Conservation (phyloP, 2,888 invertebrate genomes). For the Rhynchonema sp. region DNA sequence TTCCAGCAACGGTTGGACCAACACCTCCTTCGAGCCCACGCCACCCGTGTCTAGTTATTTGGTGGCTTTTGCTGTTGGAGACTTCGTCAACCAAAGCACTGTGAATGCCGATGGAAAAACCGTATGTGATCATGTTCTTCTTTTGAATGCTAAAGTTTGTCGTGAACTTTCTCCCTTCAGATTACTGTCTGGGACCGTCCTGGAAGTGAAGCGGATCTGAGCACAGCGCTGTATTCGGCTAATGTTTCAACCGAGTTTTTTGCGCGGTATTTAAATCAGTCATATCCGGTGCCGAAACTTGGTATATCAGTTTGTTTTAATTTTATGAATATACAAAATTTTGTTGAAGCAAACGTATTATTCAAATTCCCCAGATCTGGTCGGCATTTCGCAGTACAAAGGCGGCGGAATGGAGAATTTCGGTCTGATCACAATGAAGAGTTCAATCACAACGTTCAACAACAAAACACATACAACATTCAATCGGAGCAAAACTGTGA, state of each 20-base stretch:
- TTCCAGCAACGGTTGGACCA: slow-evolving; percentile 31
- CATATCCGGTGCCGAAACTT: background rate
- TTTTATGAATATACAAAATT: no score
- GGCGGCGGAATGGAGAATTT: background rate
- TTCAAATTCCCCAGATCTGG: background rate
- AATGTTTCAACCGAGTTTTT: background rate
- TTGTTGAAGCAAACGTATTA: no score
- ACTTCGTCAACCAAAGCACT: slow-evolving; percentile 38
- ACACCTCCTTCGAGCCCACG: slow-evolving; percentile 53
- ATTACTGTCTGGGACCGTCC: background rate
- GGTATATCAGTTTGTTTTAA: no score
- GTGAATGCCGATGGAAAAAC: no score
- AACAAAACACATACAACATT: background rate
- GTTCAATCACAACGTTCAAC: background rate
- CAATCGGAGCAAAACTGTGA: background rate
- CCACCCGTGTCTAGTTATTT: slow-evolving; percentile 84
- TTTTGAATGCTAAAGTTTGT: no score
- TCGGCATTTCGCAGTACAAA: background rate
- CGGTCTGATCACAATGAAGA: background rate
- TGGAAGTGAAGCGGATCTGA: background rate
- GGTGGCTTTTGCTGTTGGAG: slow-evolving; percentile 72
- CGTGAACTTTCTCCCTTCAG: no score
- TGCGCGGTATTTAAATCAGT: background rate
- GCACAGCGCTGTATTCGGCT: background rate
- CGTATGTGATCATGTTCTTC: no score